Base-by-base conservation (phyloP, 2,888 invertebrate species). In the Aphidoletes aphidimyza region DNA sequence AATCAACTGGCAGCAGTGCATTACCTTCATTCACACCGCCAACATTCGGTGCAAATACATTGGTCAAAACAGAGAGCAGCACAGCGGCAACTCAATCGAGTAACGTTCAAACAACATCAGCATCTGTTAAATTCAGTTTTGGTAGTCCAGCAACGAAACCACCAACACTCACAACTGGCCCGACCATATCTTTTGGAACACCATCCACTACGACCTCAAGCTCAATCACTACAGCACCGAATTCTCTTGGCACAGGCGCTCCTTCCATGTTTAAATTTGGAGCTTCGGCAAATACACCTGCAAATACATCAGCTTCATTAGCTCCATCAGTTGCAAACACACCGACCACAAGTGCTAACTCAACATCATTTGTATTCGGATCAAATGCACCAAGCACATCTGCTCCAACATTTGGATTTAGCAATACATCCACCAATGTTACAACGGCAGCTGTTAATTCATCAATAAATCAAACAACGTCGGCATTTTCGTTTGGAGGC, bases 331-430 rank as follows among this genome's bases (percentile, higher is more conserved):
- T 83, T 45, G 83, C 45, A n/a, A 42, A 84, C 78, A 14, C 49
- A 11, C 14, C 86, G 5, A 14, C 84, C 1, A 42, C 84, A 26
- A 84, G 84, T 39, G n/a, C 85, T 59, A 9, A 42, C 1, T 36
- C 84, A 1, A 8, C 49, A 0, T 0, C 37, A 17, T 85, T 26
- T 84, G 49, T 54, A 0, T 85, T 86, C 54, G 86, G 78, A 78
- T n/a, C 26, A 14, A 9, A 3, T 34, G 22, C 78, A 36, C 3
- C 78, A 83, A 83, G 39, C 9, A 36, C 36, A 19, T 1, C 37
- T 5, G 83, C 83, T 8, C 30, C 39, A 2, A 8, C 37, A 37
- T 36, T 39, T 19, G 83, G 37, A 14, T 83, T 17, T 6, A 19
- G 5, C 3, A 83, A 11, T 34, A 11, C 78, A 22, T 14, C 26